A percentile compares a stretch with the other conserved stretches of the same genome.
phyloP scores from a whole-genome alignment of 2,113 vertebrate species.

The Pampusana beccarii region DNA sequence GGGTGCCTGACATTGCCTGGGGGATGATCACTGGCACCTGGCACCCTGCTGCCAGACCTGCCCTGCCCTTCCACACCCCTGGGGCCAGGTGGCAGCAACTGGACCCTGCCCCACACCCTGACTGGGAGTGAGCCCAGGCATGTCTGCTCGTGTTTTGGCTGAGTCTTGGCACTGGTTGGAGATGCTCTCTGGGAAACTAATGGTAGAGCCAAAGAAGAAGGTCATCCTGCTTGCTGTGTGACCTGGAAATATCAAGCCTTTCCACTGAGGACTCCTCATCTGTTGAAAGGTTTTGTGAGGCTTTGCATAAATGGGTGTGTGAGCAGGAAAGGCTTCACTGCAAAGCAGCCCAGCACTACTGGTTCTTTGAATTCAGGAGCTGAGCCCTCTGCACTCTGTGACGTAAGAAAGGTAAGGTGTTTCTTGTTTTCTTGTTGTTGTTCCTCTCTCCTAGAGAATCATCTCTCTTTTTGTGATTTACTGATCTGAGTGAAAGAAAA shows the following conservation, averaged over 20 bases:
- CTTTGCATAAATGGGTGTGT: background rate
- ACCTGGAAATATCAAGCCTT: background rate
- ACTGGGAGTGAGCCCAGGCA: background rate
- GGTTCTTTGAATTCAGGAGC: background rate
- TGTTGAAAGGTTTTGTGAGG: background rate
- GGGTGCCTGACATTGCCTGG: fast-evolving
- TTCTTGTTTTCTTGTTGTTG: too few relatives aligned
- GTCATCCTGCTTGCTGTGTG: background rate
- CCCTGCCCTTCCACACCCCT: background rate
- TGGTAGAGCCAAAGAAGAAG: background rate
- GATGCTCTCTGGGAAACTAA: background rate
- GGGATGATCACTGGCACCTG: background rate
- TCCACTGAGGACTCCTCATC: fast-evolving
- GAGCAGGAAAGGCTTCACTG: background rate
- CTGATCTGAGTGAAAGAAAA: background rate
- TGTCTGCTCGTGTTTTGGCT: background rate
- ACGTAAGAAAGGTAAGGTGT: background rate
- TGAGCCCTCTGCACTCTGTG: background rate
- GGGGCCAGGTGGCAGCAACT: background rate
- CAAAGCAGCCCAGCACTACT: background rate
- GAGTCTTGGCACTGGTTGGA: background rate
- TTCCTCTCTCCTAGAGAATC: background rate
- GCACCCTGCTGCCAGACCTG: background rate
- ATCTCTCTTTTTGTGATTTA: background rate
- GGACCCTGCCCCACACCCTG: background rate